Conservation (phyloP, 2,888 invertebrate species). For the Watsonalla cultraria region DNA sequence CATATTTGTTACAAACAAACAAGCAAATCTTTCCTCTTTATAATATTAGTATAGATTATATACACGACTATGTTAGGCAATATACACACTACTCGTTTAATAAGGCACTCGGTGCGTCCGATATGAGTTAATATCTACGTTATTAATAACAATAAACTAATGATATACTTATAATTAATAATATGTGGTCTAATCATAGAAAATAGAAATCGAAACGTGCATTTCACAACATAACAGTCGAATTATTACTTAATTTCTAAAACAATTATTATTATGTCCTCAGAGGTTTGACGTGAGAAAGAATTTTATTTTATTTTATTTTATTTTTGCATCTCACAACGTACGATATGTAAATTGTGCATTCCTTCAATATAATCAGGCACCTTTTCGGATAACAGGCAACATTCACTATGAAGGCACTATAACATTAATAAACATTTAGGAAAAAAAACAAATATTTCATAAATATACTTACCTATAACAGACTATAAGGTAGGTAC, state of each 20-base stretch:
- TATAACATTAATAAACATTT: not conserved
- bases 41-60: not conserved
- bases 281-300: no score
- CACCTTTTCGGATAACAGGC: conserved; percentile 5
- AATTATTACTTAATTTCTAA: no score
- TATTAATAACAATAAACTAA: not conserved
- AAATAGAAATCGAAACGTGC: not conserved
- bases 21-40: not conserved
- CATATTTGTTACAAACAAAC: no score
- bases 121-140: conserved; percentile 14
- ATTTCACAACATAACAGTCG: no score
- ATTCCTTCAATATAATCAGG: conserved; percentile 1
- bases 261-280: no score
- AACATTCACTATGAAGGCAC: not conserved
- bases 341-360: not conserved
- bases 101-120: conserved; percentile 72
- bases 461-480: not conserved
- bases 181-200: not conserved
- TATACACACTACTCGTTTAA: conserved; percentile 59
- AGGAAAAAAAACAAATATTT: not conserved
- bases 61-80: conserved; percentile 14
- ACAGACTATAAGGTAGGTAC: no score
- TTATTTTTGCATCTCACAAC: no score
- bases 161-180: not conserved
- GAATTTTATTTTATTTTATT: no score